Evolutionary conservation across 1,140 invertebrate genomes (phyloP).

Genomic region (Agraylea sexmaculata): DNA sequence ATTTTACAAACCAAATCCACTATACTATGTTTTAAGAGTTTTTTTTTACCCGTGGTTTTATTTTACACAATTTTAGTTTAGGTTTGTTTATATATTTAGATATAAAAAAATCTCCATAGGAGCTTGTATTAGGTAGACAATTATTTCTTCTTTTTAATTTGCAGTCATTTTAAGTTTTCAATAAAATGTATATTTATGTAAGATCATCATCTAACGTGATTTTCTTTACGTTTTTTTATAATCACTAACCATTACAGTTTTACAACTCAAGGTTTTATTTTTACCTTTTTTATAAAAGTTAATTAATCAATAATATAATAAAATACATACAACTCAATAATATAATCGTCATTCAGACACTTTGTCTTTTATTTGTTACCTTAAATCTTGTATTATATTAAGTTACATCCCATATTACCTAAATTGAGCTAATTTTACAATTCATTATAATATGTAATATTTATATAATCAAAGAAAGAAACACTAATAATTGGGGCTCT

Average conservation of each 20-base stretch:
- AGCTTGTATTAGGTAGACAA: conserved; percentile 28
- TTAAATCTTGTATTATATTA: too few relatives aligned
- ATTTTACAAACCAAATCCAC: conserved; percentile 44
- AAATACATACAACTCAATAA: conserved; percentile 10
- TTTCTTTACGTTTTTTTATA: conserved; percentile 18
- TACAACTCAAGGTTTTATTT: conserved; percentile 21
- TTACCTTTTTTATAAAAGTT: conserved; percentile 19
- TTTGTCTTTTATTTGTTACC: too few relatives aligned
- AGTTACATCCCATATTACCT: too few relatives aligned
- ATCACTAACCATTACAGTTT: conserved; percentile 23
- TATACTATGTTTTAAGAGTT: conserved; percentile 39
- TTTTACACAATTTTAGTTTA: conserved; percentile 36
- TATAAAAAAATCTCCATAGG: conserved; percentile 44
- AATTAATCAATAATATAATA: too few relatives aligned
- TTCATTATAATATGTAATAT: too few relatives aligned
- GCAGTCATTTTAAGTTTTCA: conserved; percentile 23
- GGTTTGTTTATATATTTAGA: conserved; percentile 34
- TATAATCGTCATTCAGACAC: conserved; percentile 8
- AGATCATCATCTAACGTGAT: conserved; percentile 22
- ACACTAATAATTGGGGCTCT: too few relatives aligned
- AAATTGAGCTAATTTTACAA: too few relatives aligned
- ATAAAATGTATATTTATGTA: conserved; percentile 20
- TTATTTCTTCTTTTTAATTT: conserved; percentile 22
- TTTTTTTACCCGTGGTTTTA: conserved; percentile 38
- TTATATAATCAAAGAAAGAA: too few relatives aligned